phyloP scores from a whole-genome alignment of 2,113 vertebrate genomes.

The Pycnonotus jocosus region DNA sequence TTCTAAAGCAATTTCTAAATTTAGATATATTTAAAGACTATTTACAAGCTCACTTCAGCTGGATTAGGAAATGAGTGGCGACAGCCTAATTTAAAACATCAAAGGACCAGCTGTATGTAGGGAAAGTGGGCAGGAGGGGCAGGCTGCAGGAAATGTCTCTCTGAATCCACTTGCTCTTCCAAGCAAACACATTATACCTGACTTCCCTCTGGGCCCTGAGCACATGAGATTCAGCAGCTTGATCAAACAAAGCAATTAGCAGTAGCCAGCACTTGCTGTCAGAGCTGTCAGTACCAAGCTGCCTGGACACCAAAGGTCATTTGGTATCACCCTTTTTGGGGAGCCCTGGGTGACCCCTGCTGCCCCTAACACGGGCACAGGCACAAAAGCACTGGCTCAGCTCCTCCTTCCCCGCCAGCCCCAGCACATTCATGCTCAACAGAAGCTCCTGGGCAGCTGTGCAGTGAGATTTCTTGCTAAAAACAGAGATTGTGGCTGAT shows the following conservation, averaged over 20 bases:
- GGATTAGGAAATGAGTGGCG: not conserved
- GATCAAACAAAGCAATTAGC: not conserved
- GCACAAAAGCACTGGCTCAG: not conserved
- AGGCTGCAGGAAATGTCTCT: not conserved
- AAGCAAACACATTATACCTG: not conserved
- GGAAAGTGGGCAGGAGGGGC: not conserved
- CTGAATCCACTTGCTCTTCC: not conserved
- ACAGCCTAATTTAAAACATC: not conserved
- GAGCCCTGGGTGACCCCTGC: not conserved
- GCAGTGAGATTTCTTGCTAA: not conserved
- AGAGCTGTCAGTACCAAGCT: not conserved
- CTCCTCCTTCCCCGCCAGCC: no score
- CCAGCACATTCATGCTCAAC: accelerated
- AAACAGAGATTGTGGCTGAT: not conserved
- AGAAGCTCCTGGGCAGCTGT: not conserved
- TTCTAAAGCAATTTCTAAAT: not conserved
- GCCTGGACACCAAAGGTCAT: not conserved
- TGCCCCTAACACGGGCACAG: accelerated
- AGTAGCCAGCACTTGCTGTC: not conserved
- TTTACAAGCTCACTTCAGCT: not conserved
- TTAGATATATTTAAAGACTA: not conserved
- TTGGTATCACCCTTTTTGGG: accelerated
- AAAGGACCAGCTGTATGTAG: not conserved
- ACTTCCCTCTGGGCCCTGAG: not conserved
- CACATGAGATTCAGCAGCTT: not conserved